Percentiles rank a stretch among this genome's conserved stretches.
phyloP scores from a whole-genome alignment of 2,113 vertebrate species.

The Oenanthe melanoleuca region DNA sequence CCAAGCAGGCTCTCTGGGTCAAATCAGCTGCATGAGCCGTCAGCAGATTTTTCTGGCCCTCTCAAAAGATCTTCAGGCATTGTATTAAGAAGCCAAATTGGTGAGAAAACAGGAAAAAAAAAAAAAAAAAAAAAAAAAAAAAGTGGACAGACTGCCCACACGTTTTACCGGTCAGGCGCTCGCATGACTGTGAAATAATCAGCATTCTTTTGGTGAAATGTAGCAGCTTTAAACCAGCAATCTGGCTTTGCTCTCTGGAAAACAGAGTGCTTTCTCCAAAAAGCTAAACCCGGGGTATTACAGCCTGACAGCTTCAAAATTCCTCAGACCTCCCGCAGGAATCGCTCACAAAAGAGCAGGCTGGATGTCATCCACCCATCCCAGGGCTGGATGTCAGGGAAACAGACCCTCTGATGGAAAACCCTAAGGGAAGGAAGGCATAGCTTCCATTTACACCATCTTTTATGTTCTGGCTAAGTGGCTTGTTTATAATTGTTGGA shows the following conservation, averaged over 20 bases:
- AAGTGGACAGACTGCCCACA: conserved; percentile 20
- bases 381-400: conserved; percentile 28
- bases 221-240: conserved; percentile 58
- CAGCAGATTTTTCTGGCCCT: conserved; percentile 74
- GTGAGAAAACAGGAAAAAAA: conserved; percentile 16
- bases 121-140: not conserved
- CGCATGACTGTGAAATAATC: conserved; percentile 67
- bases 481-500: conserved; percentile 23
- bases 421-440: conserved; percentile 35
- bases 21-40: conserved; percentile 73
- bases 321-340: conserved; percentile 52
- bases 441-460: conserved; percentile 36
- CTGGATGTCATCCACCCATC: conserved; percentile 23
- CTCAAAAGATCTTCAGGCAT: conserved; percentile 56
- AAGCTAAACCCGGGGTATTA: conserved; percentile 59
- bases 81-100: conserved; percentile 31
- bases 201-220: conserved; percentile 67
- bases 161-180: conserved; percentile 61
- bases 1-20: conserved; percentile 71
- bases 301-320: conserved; percentile 59
- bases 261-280: conserved; percentile 40
- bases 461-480: conserved; percentile 44
- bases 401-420: conserved; percentile 7
- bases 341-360: conserved; percentile 26
- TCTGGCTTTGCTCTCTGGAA: conserved; percentile 54